Base-by-base conservation (phyloP, 2,888 invertebrate species). In the Cryptus viduatorius region DNA sequence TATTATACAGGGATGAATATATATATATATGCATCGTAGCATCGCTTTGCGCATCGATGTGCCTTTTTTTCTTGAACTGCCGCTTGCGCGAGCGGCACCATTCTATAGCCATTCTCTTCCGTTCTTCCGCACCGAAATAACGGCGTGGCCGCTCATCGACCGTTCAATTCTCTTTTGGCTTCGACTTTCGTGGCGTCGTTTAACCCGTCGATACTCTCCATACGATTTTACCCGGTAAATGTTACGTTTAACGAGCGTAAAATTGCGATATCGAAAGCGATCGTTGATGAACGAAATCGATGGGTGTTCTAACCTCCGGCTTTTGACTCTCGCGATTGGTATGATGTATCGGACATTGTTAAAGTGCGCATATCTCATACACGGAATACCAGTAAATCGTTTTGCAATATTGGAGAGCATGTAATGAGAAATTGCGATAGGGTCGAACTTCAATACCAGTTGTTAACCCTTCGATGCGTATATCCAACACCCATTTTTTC, bases 211-310 rank as follows among this genome's bases (percentile, higher is more conserved):
- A 31, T 59, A 68, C 29, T 37, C 29, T 42, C 14, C 64, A 29
- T 53, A 29, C 16, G 53, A 42, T 71, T 64, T 46, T 59, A 71
- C 44, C 24, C 65, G 77, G 64, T 46, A 56, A 56, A 79, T 65
- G 59, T 75, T 78, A 61, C 65, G 80, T 72, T 79, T 61, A 83
- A 83, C 83, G 79, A 83, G 76, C 83, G 83, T 83, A 69, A 83
- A 83, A 83, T 83, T 83, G 73, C 83, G 50, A 31, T 56, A 77
- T 77, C 61, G 65, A 71, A 37, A 50, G 65, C 12, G 31, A 69
- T 65, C 76, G 82, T 59, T 71, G 56, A 42, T 4, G 14, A 29
- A 61, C 67, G 31, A 72, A 80, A 77, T 75, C 83, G 79, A 77
- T 59, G 56, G 16, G 56, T 61, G 61, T 61, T 48, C 61, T 75